A percentile compares a stretch with the other conserved stretches of the same genome.
phyloP scores from a whole-genome alignment of 2,113 vertebrate species.

The Edolisoma coerulescens region DNA sequence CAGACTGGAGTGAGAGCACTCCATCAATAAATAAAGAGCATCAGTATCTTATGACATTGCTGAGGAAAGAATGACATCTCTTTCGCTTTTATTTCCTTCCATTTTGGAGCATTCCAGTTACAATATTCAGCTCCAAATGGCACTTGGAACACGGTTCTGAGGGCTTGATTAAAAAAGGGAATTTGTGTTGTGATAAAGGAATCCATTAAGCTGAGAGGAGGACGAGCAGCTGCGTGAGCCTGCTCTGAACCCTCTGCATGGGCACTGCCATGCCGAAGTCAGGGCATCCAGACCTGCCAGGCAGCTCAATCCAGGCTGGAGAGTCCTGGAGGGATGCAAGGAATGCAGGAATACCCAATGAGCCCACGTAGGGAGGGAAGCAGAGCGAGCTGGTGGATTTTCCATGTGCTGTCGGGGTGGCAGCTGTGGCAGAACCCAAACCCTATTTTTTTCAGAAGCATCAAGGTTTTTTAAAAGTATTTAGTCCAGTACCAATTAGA shows the following conservation, averaged over 20 bases:
- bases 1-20: not conserved
- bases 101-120: not conserved
- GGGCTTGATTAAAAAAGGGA: not conserved
- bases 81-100: conserved; percentile 29
- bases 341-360: accelerated
- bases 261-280: not conserved
- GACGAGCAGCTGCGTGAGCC: not conserved
- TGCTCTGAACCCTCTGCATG: not conserved
- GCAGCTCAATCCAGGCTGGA: not conserved
- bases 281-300: not conserved
- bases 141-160: not conserved
- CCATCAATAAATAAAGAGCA: conserved; percentile 54
- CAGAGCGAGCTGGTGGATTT: not conserved
- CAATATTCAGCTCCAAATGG: conserved; percentile 6
- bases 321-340: not conserved
- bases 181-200: not conserved
- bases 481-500: not conserved
- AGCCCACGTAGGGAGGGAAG: not conserved
- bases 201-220: not conserved
- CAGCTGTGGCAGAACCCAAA: not conserved
- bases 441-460: not conserved
- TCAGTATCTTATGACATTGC: not conserved
- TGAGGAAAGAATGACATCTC: not conserved
- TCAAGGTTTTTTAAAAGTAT: not conserved
- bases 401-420: not conserved